Evolutionary conservation across 92 coral and sea anemone genomes (phyloP).

Genomic region (Hydrozoanthus gracilis): DNA sequence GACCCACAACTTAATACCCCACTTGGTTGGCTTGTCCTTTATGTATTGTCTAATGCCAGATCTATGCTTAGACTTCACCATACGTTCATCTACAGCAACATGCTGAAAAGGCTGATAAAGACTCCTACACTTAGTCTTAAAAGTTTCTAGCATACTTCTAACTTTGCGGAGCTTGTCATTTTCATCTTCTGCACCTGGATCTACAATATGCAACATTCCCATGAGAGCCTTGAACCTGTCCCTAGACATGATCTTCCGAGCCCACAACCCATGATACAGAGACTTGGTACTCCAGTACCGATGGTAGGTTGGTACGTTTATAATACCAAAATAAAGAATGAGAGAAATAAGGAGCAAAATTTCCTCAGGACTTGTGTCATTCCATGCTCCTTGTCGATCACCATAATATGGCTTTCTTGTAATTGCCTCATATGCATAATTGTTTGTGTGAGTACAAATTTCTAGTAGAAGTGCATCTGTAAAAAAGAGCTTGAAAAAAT

Average conservation of each 20-base stretch:
- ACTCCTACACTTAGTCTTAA: constrained; percentile 50
- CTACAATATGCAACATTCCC: constrained; percentile 67
- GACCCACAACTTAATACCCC: constrained; percentile 71
- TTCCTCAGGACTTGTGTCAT: constrained; percentile 18
- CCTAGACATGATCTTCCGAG: constrained; percentile 22
- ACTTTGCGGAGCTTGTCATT: constrained; percentile 63
- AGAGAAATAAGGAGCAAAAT: constrained; percentile 37
- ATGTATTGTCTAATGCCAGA: constrained; percentile 60
- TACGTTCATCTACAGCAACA: constrained; percentile 67
- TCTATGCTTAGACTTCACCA: constrained; percentile 68
- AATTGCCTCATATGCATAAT: constrained; percentile 38
- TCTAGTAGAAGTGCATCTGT: constrained; percentile 20
- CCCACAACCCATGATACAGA: constrained; percentile 66
- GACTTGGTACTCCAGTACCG: constrained; percentile 71
- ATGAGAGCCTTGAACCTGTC: constrained; percentile 65
- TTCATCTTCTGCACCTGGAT: constrained; percentile 47
- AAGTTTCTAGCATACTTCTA: constrained; percentile 34
- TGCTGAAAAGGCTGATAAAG: constrained; percentile 65
- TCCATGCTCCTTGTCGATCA: constrained; percentile 40
- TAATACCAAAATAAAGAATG: constrained; percentile 59
- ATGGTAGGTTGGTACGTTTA: constrained; percentile 50
- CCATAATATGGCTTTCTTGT: constrained; percentile 42
- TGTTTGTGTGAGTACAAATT: constrained; percentile 34
- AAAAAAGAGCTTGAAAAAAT: constrained; percentile 40
- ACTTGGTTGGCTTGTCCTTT: too few species aligned